Evolutionary conservation across 2,888 invertebrate species (phyloP).

Genomic region (Neuroscelio doddi): DNA sequence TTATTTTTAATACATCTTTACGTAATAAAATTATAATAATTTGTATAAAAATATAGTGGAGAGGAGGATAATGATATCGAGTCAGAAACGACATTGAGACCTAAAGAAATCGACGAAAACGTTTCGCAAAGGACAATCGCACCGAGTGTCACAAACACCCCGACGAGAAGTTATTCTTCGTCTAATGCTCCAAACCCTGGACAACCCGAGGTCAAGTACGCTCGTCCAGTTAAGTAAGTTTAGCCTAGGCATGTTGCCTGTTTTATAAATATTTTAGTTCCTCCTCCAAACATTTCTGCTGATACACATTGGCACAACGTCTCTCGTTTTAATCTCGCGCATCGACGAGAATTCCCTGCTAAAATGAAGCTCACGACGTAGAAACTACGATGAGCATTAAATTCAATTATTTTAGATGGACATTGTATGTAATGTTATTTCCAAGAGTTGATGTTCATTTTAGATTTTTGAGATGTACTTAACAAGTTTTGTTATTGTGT

Average conservation of each 20-base stretch:
- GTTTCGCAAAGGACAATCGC: conserved; percentile 58
- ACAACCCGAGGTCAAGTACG: conserved; percentile 67
- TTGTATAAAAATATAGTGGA: no score
- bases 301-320: not conserved
- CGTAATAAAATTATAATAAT: no score
- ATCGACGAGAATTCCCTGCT: not conserved
- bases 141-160: conserved; percentile 54
- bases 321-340: not conserved
- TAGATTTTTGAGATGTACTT: conserved; percentile 1
- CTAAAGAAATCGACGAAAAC: conserved; percentile 55
- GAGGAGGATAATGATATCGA: conserved; percentile 57
- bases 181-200: conserved; percentile 55
- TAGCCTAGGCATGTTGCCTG: conserved; percentile 47
- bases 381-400: not conserved
- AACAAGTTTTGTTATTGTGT: not conserved
- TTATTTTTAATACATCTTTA: conserved; percentile 10
- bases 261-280: conserved; percentile 7
- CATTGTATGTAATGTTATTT: not conserved
- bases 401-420: conserved; percentile 1
- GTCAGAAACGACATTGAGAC: conserved; percentile 54
- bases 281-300: not conserved
- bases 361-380: not conserved
- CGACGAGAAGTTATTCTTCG: conserved; percentile 55
- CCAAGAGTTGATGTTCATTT: conserved; percentile 8
- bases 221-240: conserved; percentile 68